phyloP scores from a whole-genome alignment of 35 echinoderm and acorn worm genomes.

The Apostichopus japonicus region DNA sequence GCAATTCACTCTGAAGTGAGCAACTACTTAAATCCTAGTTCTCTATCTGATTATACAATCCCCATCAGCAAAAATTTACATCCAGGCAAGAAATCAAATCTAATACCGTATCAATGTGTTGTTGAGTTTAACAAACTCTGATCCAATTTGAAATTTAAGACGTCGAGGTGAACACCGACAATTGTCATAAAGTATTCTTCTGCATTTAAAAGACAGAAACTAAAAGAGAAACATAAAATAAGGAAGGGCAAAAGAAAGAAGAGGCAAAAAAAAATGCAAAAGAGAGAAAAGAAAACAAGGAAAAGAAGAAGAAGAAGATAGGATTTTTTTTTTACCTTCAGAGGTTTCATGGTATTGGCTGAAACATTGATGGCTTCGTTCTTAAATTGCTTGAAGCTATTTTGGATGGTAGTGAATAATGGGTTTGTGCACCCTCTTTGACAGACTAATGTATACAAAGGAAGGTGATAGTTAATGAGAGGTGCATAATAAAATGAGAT shows the following conservation, averaged over 20 bases:
- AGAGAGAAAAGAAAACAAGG: neutral
- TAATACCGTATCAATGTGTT: neutral
- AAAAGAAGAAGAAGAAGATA: neutral
- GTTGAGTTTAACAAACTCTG: neutral
- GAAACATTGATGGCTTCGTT: conserved; percentile 1
- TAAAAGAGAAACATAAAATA: neutral
- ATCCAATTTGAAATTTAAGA: conserved; percentile 24
- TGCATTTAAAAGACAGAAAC: conserved; percentile 1
- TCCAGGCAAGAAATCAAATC: neutral
- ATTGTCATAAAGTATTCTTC: conserved; percentile 2
- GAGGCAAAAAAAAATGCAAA: neutral
- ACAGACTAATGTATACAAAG: conserved; percentile 19
- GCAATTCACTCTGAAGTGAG: neutral
- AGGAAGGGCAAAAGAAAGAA: neutral
- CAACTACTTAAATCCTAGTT: neutral
- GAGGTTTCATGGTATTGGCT: neutral
- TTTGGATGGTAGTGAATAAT: conserved; percentile 2
- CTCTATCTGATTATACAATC: neutral
- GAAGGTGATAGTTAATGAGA: conserved; percentile 18
- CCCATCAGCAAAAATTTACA: neutral
- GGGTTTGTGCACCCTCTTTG: neutral
- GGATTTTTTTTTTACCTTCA: neutral
- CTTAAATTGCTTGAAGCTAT: conserved; percentile 3
- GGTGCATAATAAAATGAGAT: neutral
- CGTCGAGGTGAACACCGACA: neutral